A percentile compares a stretch with the other conserved stretches of the same genome.
Conservation (phyloP, 2,113 vertebrate genomes). For the Scolopax mira region DNA sequence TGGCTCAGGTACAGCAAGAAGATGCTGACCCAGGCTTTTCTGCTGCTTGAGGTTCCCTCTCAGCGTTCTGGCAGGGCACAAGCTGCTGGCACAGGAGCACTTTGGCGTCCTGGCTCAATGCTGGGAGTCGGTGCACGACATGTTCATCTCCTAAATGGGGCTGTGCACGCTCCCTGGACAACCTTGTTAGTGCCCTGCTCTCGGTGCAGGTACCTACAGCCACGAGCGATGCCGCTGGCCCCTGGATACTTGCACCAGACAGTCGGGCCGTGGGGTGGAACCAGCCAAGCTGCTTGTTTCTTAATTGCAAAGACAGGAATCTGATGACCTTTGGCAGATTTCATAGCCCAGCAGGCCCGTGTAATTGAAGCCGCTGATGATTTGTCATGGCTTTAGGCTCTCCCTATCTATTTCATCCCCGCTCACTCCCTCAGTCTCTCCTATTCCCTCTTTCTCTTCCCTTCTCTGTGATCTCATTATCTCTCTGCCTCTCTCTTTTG, state of each 20-base stretch:
- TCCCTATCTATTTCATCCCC: conserved; percentile 21
- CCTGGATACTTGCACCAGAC: neutral
- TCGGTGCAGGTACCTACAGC: neutral
- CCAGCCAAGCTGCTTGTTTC: neutral
- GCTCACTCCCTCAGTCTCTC: neutral
- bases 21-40: neutral
- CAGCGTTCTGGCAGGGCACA: neutral
- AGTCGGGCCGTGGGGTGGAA: neutral
- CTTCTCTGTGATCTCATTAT: conserved; percentile 12
- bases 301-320: conserved; percentile 49
- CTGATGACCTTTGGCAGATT: conserved; percentile 59
- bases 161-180: neutral
- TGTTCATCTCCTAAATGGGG: neutral
- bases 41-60: neutral
- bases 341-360: conserved; percentile 43
- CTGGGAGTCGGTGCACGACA: neutral
- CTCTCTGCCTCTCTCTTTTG: neutral
- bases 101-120: neutral
- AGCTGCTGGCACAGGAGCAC: neutral
- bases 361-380: conserved; percentile 63
- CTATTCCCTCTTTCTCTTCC: neutral
- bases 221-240: accelerated
- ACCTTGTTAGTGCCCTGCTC: neutral
- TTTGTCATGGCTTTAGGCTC: conserved; percentile 52
- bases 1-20: neutral